Evolutionary conservation across 2,888 invertebrate species (phyloP), one percentile per base, ranked within the genome.

Genomic region (Stenolophus ochropezus): DNA sequence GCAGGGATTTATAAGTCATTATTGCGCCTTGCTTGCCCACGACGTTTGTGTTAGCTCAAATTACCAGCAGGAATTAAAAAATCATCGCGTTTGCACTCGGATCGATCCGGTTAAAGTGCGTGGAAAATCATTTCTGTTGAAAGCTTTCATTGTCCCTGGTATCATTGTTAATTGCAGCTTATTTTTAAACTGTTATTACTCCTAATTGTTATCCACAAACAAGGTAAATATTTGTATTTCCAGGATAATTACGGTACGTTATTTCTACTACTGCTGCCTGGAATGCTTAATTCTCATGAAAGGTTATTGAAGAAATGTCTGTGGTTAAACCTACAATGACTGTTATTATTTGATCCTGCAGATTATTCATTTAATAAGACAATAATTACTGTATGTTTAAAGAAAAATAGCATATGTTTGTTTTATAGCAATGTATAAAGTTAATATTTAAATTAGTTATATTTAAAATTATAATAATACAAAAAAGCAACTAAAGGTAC

Each of bases 1-100:
- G 25, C 25, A 61, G 3, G 61, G 61, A 61, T 61, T 61, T 61
- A 61, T 61, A 61, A 61, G 61, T 61, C 61, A 61, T 61, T 61
- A 61, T 61, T 61, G 61, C 61, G 20, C 61, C 61, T 61, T 61
- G 61, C 61, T 61, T 61, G 25, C 61, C 23, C n/a, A 61, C 25
- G 25, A 14, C 14, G 3, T 21, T n/a, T 61, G 61, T 23, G 56
- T 25, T 0, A 4, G 61, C 4, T 25, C n/a, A 61, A 25, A 61
- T 61, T 61, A 61, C 61, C 61, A 14, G 61, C 25, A 25, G 25
- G 25, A 61, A 61, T 61, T 61, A 61, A 61, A 61, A 61, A 61
- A 61, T 61, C 61, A 61, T 61, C 61, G 61, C 11, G 61, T 61
- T 25, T 25, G 25, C 23, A 14, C 23, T 25, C 25, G 23, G 4